Evolutionary conservation across 2,113 vertebrate genomes (phyloP).

Genomic region (Thymallus thymallus): DNA sequence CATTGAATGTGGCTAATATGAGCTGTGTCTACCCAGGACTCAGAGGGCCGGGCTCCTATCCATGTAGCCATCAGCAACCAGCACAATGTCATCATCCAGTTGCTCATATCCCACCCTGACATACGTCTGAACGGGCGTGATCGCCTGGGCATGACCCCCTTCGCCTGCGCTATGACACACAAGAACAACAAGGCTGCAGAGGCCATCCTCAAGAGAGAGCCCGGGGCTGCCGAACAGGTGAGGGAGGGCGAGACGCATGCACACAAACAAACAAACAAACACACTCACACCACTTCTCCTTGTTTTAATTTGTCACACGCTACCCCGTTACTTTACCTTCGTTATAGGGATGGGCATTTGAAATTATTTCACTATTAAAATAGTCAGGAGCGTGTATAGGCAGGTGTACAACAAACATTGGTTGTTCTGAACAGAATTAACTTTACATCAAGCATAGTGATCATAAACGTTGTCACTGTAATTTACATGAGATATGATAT

Average conservation of each 20-base stretch:
- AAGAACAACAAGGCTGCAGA: conserved; percentile 98
- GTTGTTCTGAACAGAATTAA: too few relatives aligned
- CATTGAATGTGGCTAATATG: neutral
- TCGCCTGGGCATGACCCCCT: conserved; percentile 94
- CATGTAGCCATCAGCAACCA: conserved; percentile 96
- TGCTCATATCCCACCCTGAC: conserved; percentile 93
- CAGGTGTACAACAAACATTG: too few relatives aligned
- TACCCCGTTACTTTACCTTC: too few relatives aligned
- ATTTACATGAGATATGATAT: too few relatives aligned
- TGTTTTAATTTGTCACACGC: too few relatives aligned
- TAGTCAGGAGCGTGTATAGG: too few relatives aligned
- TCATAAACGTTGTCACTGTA: too few relatives aligned
- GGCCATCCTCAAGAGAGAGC: conserved; percentile 91
- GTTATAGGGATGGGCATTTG: too few relatives aligned
- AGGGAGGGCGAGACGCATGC: neutral
- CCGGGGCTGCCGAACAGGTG: conserved; percentile 96
- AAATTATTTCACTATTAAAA: too few relatives aligned
- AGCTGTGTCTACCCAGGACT: conserved; percentile 76
- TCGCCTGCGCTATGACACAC: conserved; percentile 95
- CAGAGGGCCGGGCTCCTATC: conserved; percentile 92
- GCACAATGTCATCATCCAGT: conserved; percentile 91
- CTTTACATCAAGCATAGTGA: too few relatives aligned
- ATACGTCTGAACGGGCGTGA: conserved; percentile 90
- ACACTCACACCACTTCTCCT: neutral
- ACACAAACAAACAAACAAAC: too few relatives aligned